Evolutionary conservation across 2,888 invertebrate genomes (phyloP).

Genomic region (Octodonta nipae): DNA sequence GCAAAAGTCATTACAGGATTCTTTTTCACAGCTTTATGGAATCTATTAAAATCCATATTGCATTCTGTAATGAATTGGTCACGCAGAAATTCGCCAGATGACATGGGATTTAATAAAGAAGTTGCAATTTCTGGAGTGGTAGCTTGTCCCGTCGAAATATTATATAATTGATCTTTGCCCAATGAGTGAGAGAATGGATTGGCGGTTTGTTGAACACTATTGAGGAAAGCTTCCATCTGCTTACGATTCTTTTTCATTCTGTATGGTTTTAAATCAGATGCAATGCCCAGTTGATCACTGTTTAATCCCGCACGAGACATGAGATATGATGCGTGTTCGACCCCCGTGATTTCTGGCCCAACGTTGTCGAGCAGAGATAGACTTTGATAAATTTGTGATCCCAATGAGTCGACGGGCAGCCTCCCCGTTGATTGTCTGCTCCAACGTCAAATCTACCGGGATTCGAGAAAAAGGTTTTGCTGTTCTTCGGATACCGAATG

Average conservation of each 20-base stretch:
- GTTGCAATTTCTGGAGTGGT: constrained; percentile 4
- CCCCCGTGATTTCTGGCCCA: constrained; percentile 9
- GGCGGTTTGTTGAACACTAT: constrained; percentile 3
- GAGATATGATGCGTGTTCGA: constrained; percentile 7
- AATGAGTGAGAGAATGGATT: constrained; percentile 5
- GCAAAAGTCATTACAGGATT: constrained; percentile 11
- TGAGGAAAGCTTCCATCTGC: constrained; percentile 4
- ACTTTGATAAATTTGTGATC: constrained; percentile 9
- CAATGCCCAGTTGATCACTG: background rate
- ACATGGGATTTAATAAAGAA: constrained; percentile 4
- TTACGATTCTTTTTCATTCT: constrained; percentile 5
- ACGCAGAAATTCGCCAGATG: constrained; percentile 5
- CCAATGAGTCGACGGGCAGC: constrained; percentile 11
- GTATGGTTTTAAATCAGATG: constrained; percentile 3
- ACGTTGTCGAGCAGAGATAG: constrained; percentile 8
- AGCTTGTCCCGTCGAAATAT: constrained; percentile 8
- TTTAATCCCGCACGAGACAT: constrained; percentile 3
- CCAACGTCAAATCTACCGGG: constrained; percentile 11
- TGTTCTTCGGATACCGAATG: constrained; percentile 13
- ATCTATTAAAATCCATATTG: constrained; percentile 9
- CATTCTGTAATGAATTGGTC: constrained; percentile 10
- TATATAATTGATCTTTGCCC: constrained; percentile 5
- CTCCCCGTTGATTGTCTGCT: constrained; percentile 13
- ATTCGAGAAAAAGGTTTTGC: constrained; percentile 10
- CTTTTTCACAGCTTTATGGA: constrained; percentile 10